These are phyloP conservation scores for Xiphorhynchus elegans DNA, from an alignment of 2,113 vertebrate species.

Conservation along the genomic window DNA sequence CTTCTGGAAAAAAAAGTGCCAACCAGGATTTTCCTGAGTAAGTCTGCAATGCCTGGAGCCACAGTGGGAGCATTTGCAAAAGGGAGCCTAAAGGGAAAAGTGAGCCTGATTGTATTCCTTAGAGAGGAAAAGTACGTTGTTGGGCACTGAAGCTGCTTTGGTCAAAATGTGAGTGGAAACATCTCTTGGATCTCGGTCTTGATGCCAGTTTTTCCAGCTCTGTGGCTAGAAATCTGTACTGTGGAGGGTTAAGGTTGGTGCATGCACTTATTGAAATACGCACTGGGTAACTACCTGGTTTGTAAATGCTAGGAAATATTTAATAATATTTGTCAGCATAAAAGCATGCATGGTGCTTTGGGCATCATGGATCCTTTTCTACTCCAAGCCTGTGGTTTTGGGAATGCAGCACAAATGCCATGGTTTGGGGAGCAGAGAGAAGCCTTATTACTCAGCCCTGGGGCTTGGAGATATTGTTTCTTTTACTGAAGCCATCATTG, in stretches of 20 bases:
- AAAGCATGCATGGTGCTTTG: neutral
- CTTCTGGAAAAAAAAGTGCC: neutral
- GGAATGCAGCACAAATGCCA: neutral
- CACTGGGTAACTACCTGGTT: neutral
- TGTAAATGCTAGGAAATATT: neutral
- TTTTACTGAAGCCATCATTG: neutral
- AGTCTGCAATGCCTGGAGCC: neutral
- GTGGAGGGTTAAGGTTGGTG: neutral
- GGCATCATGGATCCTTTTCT: neutral
- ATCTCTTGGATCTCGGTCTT: neutral
- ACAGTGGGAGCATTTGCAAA: neutral
- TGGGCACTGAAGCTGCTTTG: neutral
- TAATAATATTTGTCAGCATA: neutral
- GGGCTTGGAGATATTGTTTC: neutral
- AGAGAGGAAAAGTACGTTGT: neutral
- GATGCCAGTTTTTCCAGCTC: neutral
- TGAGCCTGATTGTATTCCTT: neutral
- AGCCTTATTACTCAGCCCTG: neutral
- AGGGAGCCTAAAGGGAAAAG: neutral
- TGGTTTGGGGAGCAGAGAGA: neutral
- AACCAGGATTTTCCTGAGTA: neutral
- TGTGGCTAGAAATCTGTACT: neutral
- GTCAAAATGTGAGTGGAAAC: neutral
- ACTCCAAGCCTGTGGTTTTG: neutral
- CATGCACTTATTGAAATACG: neutral